Base-by-base conservation (phyloP, 2,113 vertebrate genomes). In the Lichenostomus cassidix region DNA sequence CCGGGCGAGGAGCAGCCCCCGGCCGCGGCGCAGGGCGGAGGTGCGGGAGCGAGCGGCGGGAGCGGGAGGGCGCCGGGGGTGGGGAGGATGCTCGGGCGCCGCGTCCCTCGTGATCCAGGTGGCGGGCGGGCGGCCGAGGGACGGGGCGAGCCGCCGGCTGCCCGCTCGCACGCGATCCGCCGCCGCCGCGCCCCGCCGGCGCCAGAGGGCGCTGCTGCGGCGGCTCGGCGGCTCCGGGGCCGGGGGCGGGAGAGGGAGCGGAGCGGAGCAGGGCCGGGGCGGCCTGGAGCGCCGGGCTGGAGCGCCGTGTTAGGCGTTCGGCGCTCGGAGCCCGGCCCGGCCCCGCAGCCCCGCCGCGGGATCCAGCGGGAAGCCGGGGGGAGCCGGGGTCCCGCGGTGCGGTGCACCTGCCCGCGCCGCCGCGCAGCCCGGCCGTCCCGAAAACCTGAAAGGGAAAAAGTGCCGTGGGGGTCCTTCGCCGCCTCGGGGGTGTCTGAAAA, bases 91-190 rank as follows among this genome's bases (percentile, higher is more conserved):
- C 94, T 95, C 81, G 81, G 91, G 83, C 58, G 79, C 91, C 83
- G 87, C 86, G 81, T 83, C 90, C 93, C 93, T 92, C 84, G 94
- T 91, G 94, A 93, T 95, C 42, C 94, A 95, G 94, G 94, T 95
- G 94, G 87, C 91, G 94, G 87, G 78, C 87, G 62, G 94, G 78
- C 62, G 93, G 89, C 71, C 89, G 92, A 75, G 89, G 65, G 83
- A 91, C 92, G 76, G 81, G 81, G 87, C 71, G 77, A 87, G 87
- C 76, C 87, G 63, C 31, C 69, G 42, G 70, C 81, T 28, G 39
- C 49, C 53, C 55, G 84, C 74, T 94, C 92, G 92, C 92, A 94
- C 89, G 92, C 83, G 92, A 94, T 37, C 37, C 37, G 37, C 37
- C 37, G 37, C 37, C 37, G 37, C 37, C 37, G 37, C 37, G 37